Conservation (phyloP, 92 coral and sea anemone genomes). For the Zoanthus sociatus region DNA sequence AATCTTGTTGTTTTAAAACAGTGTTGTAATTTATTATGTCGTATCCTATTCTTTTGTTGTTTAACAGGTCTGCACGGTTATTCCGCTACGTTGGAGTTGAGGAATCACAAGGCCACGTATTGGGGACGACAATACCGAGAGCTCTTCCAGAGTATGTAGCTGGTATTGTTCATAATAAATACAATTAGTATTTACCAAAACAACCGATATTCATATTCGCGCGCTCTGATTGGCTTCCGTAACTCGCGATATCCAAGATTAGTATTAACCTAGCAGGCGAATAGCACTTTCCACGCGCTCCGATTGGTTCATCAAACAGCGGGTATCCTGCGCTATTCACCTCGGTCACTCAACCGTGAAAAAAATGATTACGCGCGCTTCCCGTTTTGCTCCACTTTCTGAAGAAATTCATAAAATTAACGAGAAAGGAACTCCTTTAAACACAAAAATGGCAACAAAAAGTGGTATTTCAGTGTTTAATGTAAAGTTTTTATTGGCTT, state of each 20-base stretch:
- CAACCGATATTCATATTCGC: neutral
- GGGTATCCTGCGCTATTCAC: neutral
- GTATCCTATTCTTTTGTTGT: neutral
- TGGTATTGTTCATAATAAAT: neutral
- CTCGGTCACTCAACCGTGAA: too few relatives aligned
- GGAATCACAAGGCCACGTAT: slow-evolving; percentile 78
- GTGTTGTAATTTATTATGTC: too few relatives aligned
- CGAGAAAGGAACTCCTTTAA: too few relatives aligned
- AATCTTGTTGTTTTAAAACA: too few relatives aligned
- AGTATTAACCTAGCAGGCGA: too few relatives aligned
- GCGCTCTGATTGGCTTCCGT: neutral
- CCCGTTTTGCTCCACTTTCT: too few relatives aligned
- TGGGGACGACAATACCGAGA: slow-evolving; percentile 96
- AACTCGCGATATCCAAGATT: too few relatives aligned
- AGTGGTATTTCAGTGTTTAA: too few relatives aligned
- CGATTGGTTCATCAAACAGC: neutral
- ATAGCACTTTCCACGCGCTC: neutral
- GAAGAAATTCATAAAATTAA: too few relatives aligned
- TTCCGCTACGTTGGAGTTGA: slow-evolving; percentile 84
- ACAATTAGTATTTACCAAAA: neutral
- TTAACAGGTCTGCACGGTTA: slow-evolving; percentile 93
- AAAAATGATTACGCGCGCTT: too few relatives aligned
- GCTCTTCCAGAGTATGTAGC: slow-evolving; percentile 78
- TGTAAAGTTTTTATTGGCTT: too few relatives aligned
- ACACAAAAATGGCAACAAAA: too few relatives aligned